Percentiles rank a stretch among this genome's conserved stretches.
Conservation (phyloP, 2,888 invertebrate species). For the Ecdyonurus torrentis region DNA sequence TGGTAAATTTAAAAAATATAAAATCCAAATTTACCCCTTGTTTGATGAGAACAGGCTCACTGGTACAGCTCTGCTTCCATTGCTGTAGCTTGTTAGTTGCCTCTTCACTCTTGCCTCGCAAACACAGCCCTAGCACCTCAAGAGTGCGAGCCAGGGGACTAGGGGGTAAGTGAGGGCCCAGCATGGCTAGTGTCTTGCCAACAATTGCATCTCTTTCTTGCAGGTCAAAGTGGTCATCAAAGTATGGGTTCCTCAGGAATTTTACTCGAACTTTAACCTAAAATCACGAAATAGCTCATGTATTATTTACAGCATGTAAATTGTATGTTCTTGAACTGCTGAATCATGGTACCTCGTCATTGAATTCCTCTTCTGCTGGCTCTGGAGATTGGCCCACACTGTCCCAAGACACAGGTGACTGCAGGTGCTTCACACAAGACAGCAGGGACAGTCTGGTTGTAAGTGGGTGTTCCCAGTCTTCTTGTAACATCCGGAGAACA, state of each 20-base stretch:
- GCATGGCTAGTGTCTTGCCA: constrained; percentile 65
- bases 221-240: constrained; percentile 84
- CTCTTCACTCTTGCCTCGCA: constrained; percentile 48
- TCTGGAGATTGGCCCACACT: constrained; percentile 23
- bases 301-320: no score
- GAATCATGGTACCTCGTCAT: constrained; percentile 6
- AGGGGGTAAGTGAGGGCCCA: constrained; percentile 29
- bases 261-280: constrained; percentile 53
- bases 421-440: constrained; percentile 55
- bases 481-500: constrained; percentile 70
- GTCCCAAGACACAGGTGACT: constrained; percentile 29
- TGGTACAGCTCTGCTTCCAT: not conserved
- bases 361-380: constrained; percentile 25
- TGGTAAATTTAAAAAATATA: no score
- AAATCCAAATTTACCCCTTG: not conserved
- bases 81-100: constrained; percentile 21
- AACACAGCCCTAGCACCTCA: constrained; percentile 44
- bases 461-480: constrained; percentile 60
- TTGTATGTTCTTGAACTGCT: no score
- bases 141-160: constrained; percentile 35
- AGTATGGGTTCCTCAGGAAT: constrained; percentile 63
- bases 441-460: constrained; percentile 49
- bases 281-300: not conserved
- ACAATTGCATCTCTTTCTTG: constrained; percentile 48
- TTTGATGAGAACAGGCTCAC: not conserved